Conservation (phyloP, 2,888 invertebrate genomes). For the Phasia obesa region DNA sequence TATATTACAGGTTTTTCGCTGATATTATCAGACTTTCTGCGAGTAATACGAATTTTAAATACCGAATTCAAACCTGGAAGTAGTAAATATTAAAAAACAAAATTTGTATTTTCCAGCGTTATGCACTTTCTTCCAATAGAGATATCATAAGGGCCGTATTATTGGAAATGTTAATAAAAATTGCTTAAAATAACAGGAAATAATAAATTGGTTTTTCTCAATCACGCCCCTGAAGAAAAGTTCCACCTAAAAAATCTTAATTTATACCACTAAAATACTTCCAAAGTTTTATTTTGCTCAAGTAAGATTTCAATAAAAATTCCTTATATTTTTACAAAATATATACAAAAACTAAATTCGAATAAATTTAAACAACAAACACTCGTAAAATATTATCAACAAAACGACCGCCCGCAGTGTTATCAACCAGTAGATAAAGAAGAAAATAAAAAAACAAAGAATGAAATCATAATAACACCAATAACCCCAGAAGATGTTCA, state of each 20-base stretch:
- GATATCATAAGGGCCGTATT: no score
- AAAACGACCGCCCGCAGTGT: conserved; percentile 76
- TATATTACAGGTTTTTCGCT: no score
- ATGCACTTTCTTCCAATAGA: no score
- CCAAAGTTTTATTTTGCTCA: background rate
- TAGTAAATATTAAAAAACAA: no score
- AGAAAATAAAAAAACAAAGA: conserved; percentile 1
- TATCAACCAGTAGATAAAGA: conserved; percentile 74
- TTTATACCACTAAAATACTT: background rate
- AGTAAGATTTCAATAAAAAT: conserved; percentile 22
- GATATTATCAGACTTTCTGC: no score
- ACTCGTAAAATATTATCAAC: conserved; percentile 40
- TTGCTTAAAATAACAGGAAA: conserved; percentile 1
- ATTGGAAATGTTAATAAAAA: no score
- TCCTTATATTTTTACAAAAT: background rate
- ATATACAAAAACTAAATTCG: background rate
- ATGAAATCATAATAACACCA: conserved; percentile 32
- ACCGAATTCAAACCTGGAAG: no score
- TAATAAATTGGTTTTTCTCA: conserved; percentile 24
- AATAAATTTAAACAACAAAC: conserved; percentile 29
- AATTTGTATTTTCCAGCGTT: no score
- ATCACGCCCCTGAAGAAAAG: conserved; percentile 5
- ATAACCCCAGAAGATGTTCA: conserved; percentile 60
- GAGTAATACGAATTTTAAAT: no score
- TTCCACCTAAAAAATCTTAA: background rate